Evolutionary conservation across 2,113 vertebrate genomes (phyloP), one percentile per base, ranked within the genome.

Genomic region (Podarcis muralis): DNA sequence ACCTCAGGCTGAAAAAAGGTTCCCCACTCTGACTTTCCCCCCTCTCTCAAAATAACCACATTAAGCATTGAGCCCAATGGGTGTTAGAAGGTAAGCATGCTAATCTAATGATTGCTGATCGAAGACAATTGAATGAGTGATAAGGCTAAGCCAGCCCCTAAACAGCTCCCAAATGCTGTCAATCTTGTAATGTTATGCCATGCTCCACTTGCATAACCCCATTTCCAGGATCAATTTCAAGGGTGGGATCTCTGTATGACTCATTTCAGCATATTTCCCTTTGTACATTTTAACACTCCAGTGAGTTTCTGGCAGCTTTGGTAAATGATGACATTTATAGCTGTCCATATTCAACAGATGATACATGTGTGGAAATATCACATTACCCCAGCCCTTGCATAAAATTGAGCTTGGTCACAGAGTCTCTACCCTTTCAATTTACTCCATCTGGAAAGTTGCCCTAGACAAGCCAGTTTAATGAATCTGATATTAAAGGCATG

Each of bases 31-130:
- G 35, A 23, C 11, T 35, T 43, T 43, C 43, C 1, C 69, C 35
- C n/a, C 72, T n/a, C 3, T 25, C 48, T 69, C 35, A 43, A 43
- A 37, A 86, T 48, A n/a, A n/a, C 27, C 59, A 66, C 18, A 66
- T 32, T 72, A 77, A 66, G 35, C 3, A 66, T 3, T 48, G 11
- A 86, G 59, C 59, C 74, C 48, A 85, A 77, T 77, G 13, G 22
- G 8, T 23, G 32, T 65, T 77, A 77, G 25, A 7, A 77, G n/a
- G 16, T 77, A 32, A 72, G 32, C 43, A 9, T 1, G 27, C 72
- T 66, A 85, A 92, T 89, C 84, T 89, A 77, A 94, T 88, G 1
- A 53, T 1, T 6, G 86, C 1, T 48, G 22, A 72, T 72, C 88
- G 83, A 72, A 93, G 92, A 25, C 1, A 0, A 90, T 82, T 82